Base-by-base conservation (phyloP, 1,140 invertebrate genomes). In the Ruditapes philippinarum region DNA sequence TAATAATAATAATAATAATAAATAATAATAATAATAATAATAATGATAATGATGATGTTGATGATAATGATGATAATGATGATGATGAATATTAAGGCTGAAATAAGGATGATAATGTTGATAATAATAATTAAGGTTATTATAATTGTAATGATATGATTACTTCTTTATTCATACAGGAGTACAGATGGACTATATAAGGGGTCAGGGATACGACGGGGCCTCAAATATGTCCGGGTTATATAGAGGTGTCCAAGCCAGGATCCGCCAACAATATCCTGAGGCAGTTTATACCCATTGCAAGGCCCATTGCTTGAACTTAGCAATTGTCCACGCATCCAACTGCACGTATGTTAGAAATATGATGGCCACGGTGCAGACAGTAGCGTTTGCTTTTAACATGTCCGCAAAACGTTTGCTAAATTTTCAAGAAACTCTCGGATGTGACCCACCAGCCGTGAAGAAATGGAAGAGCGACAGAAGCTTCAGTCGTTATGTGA, bases 401-500 rank as follows among this genome's bases (percentile, higher is more conserved):
- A 31, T 31, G 11, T 33, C 70, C 5, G 22, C 31, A 9, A 74
- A 74, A 38, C 70, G 70, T 9, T 42, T 74, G 25, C 70, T 74
- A 33, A 19, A 33, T 11, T 40, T 40, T 25, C 70, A 74, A 25
- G 70, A 74, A 33, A 25, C 70, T 17, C 38, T 42, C 14, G 12
- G 14, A 42, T 31, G 36, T 38, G 70, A 74, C 25, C 7, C 31
- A 33, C 19, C 17, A 74, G 38, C 38, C 31, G 70, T 5, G 70
- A 33, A 25, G 7, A 7, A 40, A 74, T 74, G 70, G 25, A 33
- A 40, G 12, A 11, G 17, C 19, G 19, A 42, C 14, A 14, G 9
- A 74, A 74, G 33, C 33, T 74, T 11, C 38, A 74, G 36, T 74
- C 70, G 11, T 25, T 68, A 12, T 74, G 70, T 74, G 70, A 74